Conservation (phyloP, 2,888 invertebrate genomes). For the Scotopteryx bipunctaria region DNA sequence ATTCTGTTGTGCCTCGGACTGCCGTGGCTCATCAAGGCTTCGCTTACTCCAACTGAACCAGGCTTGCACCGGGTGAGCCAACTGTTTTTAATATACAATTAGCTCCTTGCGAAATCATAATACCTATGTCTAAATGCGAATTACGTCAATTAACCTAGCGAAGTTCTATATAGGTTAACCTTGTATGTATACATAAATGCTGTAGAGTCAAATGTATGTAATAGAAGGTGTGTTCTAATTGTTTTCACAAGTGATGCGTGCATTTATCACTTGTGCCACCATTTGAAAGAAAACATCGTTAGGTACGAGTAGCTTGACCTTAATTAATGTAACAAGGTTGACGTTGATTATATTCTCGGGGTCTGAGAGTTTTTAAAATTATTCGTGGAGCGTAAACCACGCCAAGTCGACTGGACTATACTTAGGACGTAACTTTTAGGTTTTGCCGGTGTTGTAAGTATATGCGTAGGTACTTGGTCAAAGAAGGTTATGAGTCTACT, state of each 20-base stretch:
- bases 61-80: slow-evolving; percentile 89
- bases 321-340: slow-evolving; percentile 9
- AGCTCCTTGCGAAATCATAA: slow-evolving; percentile 11
- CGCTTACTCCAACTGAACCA: slow-evolving; percentile 90
- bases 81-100: neutral
- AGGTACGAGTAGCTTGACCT: neutral
- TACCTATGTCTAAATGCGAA: slow-evolving; percentile 27
- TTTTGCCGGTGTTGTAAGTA: too few relatives aligned
- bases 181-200: neutral
- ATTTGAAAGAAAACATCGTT: slow-evolving; percentile 2
- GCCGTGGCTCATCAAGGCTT: slow-evolving; percentile 95
- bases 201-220: neutral
- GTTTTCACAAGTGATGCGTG: neutral
- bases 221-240: neutral
- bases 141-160: slow-evolving; percentile 19
- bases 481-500: too few relatives aligned
- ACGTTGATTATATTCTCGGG: too few relatives aligned
- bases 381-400: too few relatives aligned
- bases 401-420: too few relatives aligned
- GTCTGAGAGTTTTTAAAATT: neutral
- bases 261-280: neutral
- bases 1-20: slow-evolving; percentile 93
- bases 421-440: too few relatives aligned
- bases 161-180: neutral
- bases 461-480: too few relatives aligned